Conservation (phyloP, 2,113 vertebrate genomes). For the Taurulus bubalis region DNA sequence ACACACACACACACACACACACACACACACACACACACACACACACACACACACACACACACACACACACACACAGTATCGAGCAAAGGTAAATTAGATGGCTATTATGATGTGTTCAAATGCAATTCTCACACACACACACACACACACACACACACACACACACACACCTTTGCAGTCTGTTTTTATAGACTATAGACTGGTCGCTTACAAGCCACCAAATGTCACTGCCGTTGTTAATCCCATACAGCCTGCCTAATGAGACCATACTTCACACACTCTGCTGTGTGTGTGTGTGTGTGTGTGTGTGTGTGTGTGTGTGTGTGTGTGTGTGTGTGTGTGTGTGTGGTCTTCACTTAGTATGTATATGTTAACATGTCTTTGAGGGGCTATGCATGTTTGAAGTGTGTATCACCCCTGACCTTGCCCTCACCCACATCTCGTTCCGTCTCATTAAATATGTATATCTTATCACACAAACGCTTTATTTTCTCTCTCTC, state of each 20-base stretch:
- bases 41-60: constrained; percentile 32
- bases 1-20: constrained; percentile 22
- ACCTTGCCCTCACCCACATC: constrained; percentile 84
- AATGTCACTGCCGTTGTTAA: constrained; percentile 81
- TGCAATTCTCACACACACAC: constrained; percentile 17
- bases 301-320: constrained; percentile 6
- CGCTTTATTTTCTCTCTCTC: constrained; percentile 1
- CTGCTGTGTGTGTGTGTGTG: constrained; percentile 30
- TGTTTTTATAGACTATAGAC: constrained; percentile 82
- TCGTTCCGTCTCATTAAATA: constrained; percentile 99
- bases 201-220: constrained; percentile 77
- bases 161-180: constrained; percentile 48
- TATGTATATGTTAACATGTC: constrained; percentile 59
- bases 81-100: too few relatives aligned
- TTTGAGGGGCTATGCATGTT: constrained; percentile 41
- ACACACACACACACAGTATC: constrained; percentile 21
- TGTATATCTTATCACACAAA: constrained; percentile 99
- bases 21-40: constrained; percentile 35
- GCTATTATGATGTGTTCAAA: too few relatives aligned
- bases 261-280: constrained; percentile 75
- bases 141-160: constrained; percentile 20
- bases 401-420: constrained; percentile 68
- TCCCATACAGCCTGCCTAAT: constrained; percentile 78
- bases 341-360: constrained; percentile 19
- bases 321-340: constrained; percentile 11